A percentile compares a stretch with the other conserved stretches of the same genome.
Conservation (phyloP, 2,113 vertebrate genomes). For the Anser cygnoides region DNA sequence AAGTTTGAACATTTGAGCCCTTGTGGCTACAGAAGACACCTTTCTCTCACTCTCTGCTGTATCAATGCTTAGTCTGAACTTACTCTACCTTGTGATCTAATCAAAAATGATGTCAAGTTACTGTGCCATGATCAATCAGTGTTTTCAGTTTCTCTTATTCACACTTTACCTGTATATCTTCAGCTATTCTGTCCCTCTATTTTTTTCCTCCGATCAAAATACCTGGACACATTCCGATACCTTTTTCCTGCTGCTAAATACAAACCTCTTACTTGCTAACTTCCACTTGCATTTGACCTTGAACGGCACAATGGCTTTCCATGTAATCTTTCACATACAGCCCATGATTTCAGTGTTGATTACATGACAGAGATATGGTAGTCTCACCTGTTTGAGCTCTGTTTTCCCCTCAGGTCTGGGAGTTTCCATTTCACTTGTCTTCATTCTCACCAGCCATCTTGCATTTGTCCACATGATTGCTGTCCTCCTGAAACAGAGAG, state of each 20-base stretch:
- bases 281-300: background rate
- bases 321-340: background rate
- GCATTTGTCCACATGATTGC: background rate
- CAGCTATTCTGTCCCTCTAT: background rate
- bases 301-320: background rate
- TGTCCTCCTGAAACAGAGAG: slow-evolving; percentile 4
- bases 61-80: background rate
- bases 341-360: background rate
- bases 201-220: background rate
- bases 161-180: background rate
- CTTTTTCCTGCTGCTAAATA: background rate
- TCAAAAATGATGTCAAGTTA: background rate
- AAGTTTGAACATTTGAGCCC: background rate
- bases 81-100: background rate
- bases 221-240: background rate
- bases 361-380: background rate
- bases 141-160: background rate
- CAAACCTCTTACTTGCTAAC: background rate
- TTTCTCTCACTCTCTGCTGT: background rate
- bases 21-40: background rate
- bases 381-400: background rate
- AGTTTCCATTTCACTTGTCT: background rate
- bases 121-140: background rate
- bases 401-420: background rate
- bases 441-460: background rate